Evolutionary conservation across 2,797 vertebrate species (phyloP), one percentile per base, ranked within the genome.

Genomic region (Lutjanus campechanus): DNA sequence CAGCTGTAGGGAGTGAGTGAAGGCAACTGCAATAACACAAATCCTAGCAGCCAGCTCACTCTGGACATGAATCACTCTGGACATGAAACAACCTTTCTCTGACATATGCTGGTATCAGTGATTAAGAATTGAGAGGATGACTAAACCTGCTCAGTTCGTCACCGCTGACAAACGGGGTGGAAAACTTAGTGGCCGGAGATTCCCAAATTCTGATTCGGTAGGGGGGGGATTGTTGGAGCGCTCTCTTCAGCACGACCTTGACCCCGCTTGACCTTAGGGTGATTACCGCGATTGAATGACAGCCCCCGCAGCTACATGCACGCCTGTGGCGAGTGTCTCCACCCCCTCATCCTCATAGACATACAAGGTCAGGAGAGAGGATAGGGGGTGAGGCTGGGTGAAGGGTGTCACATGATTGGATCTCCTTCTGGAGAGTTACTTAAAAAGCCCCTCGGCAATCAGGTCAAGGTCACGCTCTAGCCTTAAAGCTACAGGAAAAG

Each of bases 381-480:
- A 83, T 66, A 16, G 77, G 69, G 81, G 76, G 67, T 73, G 78
- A 83, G 83, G 77, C 65, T 66, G 88, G 86, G 87, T 92, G 90
- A 93, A 87, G 88, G 81, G 90, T 93, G 94, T 93, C 94, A 96
- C 90, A 92, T 94, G 94, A 95, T 89, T 92, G 77, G 86, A 94
- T 94, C 91, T 92, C 88, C 91, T 94, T 93, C 93, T 91, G 88
- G 92, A 95, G 89, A 91, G 91, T 95, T 92, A 94, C 93, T 94
- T 94, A 93, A 94, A 93, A 93, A 93, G 92, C 91, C 91, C 84
- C 87, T 93, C 76, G 79, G 93, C 91, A 93, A 92, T 89, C 91
- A 90, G 94, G 94, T 96, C 95, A 96, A 95, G 94, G 94, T 95
- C 93, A 86, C 8, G 84, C 80, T 70, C 60, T 64, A 11, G 88